Evolutionary conservation across 2,888 invertebrate species (phyloP), one percentile per base, ranked within the genome.

Genomic region (Lasioglossum figueresi): DNA sequence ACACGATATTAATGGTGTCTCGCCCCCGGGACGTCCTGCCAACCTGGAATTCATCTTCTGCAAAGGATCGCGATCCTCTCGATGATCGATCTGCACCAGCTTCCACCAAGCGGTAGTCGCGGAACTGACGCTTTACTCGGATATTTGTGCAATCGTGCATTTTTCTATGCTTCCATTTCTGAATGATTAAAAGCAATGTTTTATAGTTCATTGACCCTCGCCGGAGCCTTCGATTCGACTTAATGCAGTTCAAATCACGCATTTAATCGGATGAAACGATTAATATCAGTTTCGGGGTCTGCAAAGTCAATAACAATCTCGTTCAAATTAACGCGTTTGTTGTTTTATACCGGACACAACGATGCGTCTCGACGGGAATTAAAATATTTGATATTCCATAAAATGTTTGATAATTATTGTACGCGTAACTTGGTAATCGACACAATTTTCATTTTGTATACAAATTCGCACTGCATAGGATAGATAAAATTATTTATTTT

Each of bases 1-100:
- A 75, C 48, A 52, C 40, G 73, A 71, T 75, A 83, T 80, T 80
- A 83, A 85, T 80, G 83, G 75, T 76, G 77, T 78, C 80, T 48
- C 59, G 43, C 72, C 31, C 10, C 31, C 14, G 56, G 56, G 82
- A 8, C 27, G 66, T 74, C 27, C 34, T 56, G 70, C 40, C 23
- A 73, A 72, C 19, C 72, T 63, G 63, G 63, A 19, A 66, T 73
- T 66, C 63, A 71, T 73, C 73, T 63, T 70, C 12, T 12, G 40
- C 40, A 12, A 40, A 70, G 70, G 70, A 40, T 40, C 40, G 4
- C 37, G 68, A 70, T 70, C n/a, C 68, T 12, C 23, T n/a, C n/a
- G 68, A n/a, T 40, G 12, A 19, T 66, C 66, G 66, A 66, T 66
- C 66, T 23, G 34, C 34, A 1, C 34, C 23, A 19, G 8, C 34